Evolutionary conservation across 2,888 invertebrate species (phyloP).

Genomic region (Pedicia rivosa): DNA sequence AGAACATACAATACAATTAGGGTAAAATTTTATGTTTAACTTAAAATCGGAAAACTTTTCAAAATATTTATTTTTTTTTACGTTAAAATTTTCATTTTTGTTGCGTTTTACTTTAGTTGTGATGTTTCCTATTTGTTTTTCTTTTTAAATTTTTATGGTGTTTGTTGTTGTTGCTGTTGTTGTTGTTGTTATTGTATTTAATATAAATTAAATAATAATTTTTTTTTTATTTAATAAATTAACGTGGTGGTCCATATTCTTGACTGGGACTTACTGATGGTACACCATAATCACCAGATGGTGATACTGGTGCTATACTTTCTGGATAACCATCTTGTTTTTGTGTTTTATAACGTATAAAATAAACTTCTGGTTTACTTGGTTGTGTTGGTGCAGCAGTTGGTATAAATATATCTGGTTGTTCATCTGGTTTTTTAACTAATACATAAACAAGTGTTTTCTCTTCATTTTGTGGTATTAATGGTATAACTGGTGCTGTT

Average conservation of each 20-base stretch:
- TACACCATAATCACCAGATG: conserved; percentile 26
- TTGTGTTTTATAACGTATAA: conserved; percentile 61
- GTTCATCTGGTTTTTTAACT: conserved; percentile 58
- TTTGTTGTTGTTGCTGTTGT: no score
- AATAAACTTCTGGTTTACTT: conserved; percentile 60
- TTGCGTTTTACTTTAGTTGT: no score
- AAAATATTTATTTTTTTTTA: no score
- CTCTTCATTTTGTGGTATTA: conserved; percentile 53
- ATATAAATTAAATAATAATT: no score
- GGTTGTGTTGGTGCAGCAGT: conserved; percentile 56
- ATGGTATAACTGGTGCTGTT: conserved; percentile 40
- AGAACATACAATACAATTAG: no score
- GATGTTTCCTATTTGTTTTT: no score
- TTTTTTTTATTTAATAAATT: no score
- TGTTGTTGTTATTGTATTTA: no score
- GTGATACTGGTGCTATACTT: conserved; percentile 24
- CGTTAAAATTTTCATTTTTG: no score
- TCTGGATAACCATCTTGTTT: conserved; percentile 30
- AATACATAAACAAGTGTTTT: conserved; percentile 59
- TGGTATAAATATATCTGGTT: conserved; percentile 48
- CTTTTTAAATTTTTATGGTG: no score
- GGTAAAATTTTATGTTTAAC: no score
- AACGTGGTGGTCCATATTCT: conserved; percentile 27
- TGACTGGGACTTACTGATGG: conserved; percentile 23
- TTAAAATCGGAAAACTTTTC: no score